Evolutionary conservation across 1,140 invertebrate species (phyloP).

Genomic region (Bombus difficillimus): DNA sequence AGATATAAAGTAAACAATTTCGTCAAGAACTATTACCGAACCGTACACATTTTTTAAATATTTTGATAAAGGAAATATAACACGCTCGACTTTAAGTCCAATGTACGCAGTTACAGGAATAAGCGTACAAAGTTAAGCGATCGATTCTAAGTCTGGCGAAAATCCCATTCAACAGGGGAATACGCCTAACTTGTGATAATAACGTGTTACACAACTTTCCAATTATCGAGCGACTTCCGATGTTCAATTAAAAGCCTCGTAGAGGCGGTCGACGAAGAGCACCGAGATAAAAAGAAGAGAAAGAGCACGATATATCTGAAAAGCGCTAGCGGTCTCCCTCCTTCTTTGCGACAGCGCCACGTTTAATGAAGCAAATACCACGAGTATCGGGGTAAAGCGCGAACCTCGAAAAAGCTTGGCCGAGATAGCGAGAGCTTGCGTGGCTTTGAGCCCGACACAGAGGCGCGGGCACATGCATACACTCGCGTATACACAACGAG

Average conservation of each 20-base stretch:
- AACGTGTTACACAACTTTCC: conserved; percentile 42
- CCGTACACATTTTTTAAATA: no score
- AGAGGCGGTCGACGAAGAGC: background rate
- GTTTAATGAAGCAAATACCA: conserved; percentile 54
- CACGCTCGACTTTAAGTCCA: no score
- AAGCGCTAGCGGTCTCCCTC: conserved; percentile 1
- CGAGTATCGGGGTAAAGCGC: conserved; percentile 38
- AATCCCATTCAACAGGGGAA: background rate
- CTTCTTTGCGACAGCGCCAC: conserved; percentile 3
- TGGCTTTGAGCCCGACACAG: conserved; percentile 57
- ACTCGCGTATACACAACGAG: conserved; percentile 16
- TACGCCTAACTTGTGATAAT: conserved; percentile 24
- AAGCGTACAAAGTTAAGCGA: background rate
- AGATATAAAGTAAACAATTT: no score
- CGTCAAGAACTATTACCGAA: no score
- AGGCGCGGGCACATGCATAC: conserved; percentile 19
- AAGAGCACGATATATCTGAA: conserved; percentile 1
- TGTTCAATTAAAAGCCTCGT: conserved; percentile 32
- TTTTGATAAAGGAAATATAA: no score
- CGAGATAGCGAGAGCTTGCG: conserved; percentile 60
- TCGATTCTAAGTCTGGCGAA: background rate
- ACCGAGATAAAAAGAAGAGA: no score
- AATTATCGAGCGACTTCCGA: conserved; percentile 31
- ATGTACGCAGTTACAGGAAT: no score
- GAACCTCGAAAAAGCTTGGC: conserved; percentile 62